A percentile compares a stretch with the other conserved stretches of the same genome.
These are phyloP conservation scores for Hyla sarda DNA, from an alignment of 2,113 vertebrate genomes.

Conservation along the genomic window DNA sequence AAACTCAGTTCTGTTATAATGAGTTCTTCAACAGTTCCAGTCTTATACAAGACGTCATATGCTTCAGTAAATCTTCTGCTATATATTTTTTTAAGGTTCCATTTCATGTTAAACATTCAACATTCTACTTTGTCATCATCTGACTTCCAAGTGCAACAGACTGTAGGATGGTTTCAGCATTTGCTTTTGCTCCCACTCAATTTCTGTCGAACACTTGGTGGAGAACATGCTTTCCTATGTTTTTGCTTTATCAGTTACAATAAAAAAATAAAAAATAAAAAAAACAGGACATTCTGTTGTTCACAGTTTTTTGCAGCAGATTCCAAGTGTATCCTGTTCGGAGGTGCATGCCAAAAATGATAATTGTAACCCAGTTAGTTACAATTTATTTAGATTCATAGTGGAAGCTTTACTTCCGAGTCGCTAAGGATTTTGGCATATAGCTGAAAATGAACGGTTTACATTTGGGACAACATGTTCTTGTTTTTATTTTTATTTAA, in stretches of 20 bases:
- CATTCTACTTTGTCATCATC: background rate
- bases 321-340: background rate
- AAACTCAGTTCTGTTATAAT: no score
- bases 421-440: background rate
- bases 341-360: background rate
- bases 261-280: background rate
- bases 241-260: constrained; percentile 31
- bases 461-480: background rate
- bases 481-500: background rate
- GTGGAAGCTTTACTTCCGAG: constrained; percentile 4
- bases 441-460: background rate
- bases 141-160: constrained; percentile 35
- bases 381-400: background rate
- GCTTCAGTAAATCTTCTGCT: background rate
- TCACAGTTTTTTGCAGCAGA: background rate
- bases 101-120: background rate
- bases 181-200: constrained; percentile 48
- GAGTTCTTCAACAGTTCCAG: background rate
- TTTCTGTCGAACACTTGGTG: constrained; percentile 19
- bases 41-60: no score
- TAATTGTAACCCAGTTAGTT: constrained; percentile 8
- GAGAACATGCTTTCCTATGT: constrained; percentile 13
- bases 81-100: background rate
- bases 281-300: constrained; percentile 41
- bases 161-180: constrained; percentile 27